phyloP scores from a whole-genome alignment of 2,888 invertebrate genomes.

The Dryadula phaetusa region DNA sequence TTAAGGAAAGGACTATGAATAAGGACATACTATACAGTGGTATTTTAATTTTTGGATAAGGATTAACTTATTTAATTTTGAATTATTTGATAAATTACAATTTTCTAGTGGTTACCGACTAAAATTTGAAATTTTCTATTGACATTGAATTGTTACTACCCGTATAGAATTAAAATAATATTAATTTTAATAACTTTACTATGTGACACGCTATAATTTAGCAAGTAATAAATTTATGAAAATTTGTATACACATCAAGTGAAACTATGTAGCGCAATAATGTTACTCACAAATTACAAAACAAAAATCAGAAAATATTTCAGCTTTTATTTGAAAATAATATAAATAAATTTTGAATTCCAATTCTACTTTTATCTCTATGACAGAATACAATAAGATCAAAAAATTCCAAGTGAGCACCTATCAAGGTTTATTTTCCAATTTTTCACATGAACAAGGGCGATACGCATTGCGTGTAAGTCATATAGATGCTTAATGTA shows the following conservation, averaged over 20 bases:
- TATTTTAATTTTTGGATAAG: not conserved
- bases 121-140: too few species aligned
- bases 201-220: too few species aligned
- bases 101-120: too few species aligned
- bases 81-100: too few species aligned
- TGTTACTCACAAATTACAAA: not conserved
- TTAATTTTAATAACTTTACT: too few species aligned
- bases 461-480: conserved; percentile 48
- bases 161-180: too few species aligned
- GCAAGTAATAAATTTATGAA: too few species aligned
- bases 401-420: not conserved
- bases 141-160: too few species aligned
- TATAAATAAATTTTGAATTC: not conserved
- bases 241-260: too few species aligned
- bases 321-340: not conserved
- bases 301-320: not conserved
- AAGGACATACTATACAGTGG: too few species aligned
- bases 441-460: conserved; percentile 25
- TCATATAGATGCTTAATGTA: conserved; percentile 30
- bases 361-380: not conserved
- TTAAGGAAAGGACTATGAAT: not conserved
- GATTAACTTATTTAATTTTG: not conserved
- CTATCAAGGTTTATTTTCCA: not conserved
- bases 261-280: too few species aligned
- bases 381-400: not conserved